Evolutionary conservation across 2,113 vertebrate species (phyloP), one percentile per base, ranked within the genome.

Genomic region (Parus major): DNA sequence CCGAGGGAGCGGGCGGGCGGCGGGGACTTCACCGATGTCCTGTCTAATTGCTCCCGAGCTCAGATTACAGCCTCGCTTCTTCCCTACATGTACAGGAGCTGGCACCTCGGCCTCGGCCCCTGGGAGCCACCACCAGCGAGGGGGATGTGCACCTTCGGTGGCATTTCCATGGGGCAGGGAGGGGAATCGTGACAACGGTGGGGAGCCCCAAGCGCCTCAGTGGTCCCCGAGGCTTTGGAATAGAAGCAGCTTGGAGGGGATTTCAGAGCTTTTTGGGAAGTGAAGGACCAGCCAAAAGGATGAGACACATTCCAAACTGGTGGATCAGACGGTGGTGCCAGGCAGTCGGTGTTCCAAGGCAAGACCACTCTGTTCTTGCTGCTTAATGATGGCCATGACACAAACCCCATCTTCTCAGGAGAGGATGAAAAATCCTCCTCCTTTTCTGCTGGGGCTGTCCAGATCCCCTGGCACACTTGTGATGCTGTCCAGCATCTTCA

Each of bases 21-120:
- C 7, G 4, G 88, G 71, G 88, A 44, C 76, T 90, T 78, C 6
- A 76, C 80, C 2, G 31, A 15, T 8, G 69, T 60, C 65, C 92
- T 29, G 83, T 68, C 86, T 88, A 73, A 93, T 81, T 50, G 69
- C 76, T 82, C 23, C 70, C 7, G 1, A 81, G 96, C 94, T 97
- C 96, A 46, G 56, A 36, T 97, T 96, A 94, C 95, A 97, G 76
- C 71, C 44, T 50, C 68, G 50, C 82, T 52, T 73, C 91, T 93
- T 95, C 94, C 96, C 94, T 95, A 96, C 91, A 92, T 93, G 95
- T 92, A 33, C 96, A 70, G 86, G 88, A 78, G 39, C 89, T 86
- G 95, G 79, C 92, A 95, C 69, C 86, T 86, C 18, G 3, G 86
- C 91, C 15, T 28, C 5, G 2, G 85, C 79, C 10, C 1, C 22